Evolutionary conservation across 2,797 vertebrate species (phyloP), one percentile per base, ranked within the genome.

Genomic region (Acipenser transmontanus): DNA sequence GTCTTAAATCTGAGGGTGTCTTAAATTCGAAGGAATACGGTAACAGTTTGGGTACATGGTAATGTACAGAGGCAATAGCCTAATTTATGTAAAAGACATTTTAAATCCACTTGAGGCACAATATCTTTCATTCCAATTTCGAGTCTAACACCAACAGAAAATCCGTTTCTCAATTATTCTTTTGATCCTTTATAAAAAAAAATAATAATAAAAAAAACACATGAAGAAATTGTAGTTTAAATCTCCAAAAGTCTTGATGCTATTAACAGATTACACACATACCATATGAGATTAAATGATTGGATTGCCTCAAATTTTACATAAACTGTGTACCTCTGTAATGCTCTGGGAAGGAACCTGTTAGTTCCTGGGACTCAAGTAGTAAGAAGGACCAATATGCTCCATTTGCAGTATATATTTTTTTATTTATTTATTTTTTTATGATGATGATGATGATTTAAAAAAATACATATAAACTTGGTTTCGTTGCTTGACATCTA

Each of bases 181-280:
- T 34, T 34, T 34, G 2, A 34, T 34, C 34, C 34, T 34, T 34
- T 34, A 34, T 3, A 34, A 34, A 34, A 34, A 34, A 34, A 17
- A 17, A 17, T 17, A 17, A 17, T 1, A 17, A 17, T 17, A 17
- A 34, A 34, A 34, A 34, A 1, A 34, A 34, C 20, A 74, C 76
- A 73, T 74, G 71, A 73, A 66, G 34, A 34, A 60, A 68, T 68
- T 66, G 69, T 65, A 9, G 65, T 70, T 75, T 76, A 69, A 77
- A 81, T 78, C 73, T 85, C 74, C 77, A 75, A 87, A 85, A 85
- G 82, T 68, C 66, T 79, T 82, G 72, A 84, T 78, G 83, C 84
- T 87, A 88, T 87, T 85, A 90, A 81, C 81, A 73, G 85, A 88
- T 91, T 90, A 87, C 74, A 72, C 74, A 83, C 89, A 91, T 91